Evolutionary conservation across 1,140 invertebrate genomes (phyloP).

Genomic region (Brachionus asplanchnoidis): DNA sequence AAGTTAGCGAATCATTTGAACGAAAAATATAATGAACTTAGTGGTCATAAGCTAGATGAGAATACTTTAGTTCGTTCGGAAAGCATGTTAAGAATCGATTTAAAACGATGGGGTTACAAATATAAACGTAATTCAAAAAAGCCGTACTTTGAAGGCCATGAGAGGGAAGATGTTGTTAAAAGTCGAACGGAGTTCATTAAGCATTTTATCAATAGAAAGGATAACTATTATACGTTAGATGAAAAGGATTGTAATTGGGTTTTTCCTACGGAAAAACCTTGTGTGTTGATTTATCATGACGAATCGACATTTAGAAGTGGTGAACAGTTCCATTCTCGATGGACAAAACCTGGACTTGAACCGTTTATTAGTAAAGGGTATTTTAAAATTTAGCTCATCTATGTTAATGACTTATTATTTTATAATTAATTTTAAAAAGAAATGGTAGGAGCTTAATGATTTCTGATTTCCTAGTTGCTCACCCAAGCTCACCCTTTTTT

Average conservation of each 20-base stretch:
- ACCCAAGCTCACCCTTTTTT: neutral
- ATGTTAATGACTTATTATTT: neutral
- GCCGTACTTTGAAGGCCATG: neutral
- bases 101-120: neutral
- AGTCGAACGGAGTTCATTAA: neutral
- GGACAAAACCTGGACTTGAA: neutral
- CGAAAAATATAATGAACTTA: neutral
- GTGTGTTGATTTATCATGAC: neutral
- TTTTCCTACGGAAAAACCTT: neutral
- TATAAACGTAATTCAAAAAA: neutral
- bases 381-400: neutral
- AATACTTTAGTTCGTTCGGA: neutral
- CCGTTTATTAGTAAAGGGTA: neutral
- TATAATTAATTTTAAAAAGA: neutral
- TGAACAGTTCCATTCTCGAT: neutral
- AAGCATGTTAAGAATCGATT: neutral
- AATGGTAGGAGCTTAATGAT: neutral
- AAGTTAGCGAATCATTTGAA: neutral
- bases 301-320: conserved; percentile 12
- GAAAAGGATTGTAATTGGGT: neutral
- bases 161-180: neutral
- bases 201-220: neutral
- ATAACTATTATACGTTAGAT: neutral
- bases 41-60: neutral
- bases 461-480: neutral